Evolutionary conservation across 2,113 vertebrate species (phyloP), one percentile per base, ranked within the genome.

Genomic region (Cyprinus carpio): DNA sequence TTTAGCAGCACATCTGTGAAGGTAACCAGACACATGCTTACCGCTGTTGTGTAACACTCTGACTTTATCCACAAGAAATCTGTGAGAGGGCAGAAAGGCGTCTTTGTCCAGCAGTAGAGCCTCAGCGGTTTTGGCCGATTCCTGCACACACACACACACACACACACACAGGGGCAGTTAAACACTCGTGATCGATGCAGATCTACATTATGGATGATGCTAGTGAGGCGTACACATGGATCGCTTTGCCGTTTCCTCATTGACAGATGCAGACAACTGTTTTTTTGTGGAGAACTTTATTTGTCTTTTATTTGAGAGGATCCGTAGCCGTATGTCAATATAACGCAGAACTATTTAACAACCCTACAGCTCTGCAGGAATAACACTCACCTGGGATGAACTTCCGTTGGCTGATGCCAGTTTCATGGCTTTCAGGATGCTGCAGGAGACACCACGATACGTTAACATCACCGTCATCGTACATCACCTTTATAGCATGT

Each of bases 371-470:
- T 49, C 31, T 15, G 34, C 34, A 40, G 40, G 40, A 40, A 40
- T 7, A 40, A 40, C 40, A 43, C 94, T 94, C 93, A 97, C 98
- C 97, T 97, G 96, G 65, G 97, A 95, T 8, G 97, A 95, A 92
- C 91, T 93, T 90, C 96, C 96, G 85, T 96, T 94, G 16, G 95
- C 93, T 3, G 97, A 97, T 54, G 95, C 96, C 93, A 97, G 91
- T 92, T 98, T 99, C 97, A 98, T 96, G 12, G 96, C 96, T 93
- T 97, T 99, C 87, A 99, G 93, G 92, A 99, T 98, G 92, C 98
- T 99, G 91, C 6, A 9, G 34, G 82, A 29, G 87, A 67, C 90
- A 79, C 82, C 80, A 80, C 64, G 29, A 83, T 10, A 40, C 5
- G 82, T 62, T 31, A 62, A 29, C 23, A 58, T 72, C 54, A 25